Evolutionary conservation across 2,888 invertebrate species (phyloP).

Genomic region (Ophraella communa): DNA sequence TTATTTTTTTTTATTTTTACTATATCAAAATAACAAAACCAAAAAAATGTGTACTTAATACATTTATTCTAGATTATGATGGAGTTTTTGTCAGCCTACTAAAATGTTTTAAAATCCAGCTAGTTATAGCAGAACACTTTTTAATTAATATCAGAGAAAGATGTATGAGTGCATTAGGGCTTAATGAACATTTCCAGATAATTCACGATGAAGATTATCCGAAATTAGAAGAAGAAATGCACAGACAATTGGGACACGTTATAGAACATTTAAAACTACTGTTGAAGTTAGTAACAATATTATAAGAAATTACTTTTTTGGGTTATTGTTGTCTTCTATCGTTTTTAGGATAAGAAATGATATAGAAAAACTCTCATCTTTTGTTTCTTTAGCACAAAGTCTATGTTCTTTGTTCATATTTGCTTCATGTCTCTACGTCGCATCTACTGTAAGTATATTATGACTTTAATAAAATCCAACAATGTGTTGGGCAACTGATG

Average conservation of each 20-base stretch:
- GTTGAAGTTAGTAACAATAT: conserved; percentile 37
- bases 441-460: conserved; percentile 41
- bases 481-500: no score
- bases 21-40: no score
- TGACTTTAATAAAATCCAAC: no score
- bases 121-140: conserved; percentile 43
- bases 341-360: conserved; percentile 41
- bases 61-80: conserved; percentile 37
- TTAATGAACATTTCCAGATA: conserved; percentile 22
- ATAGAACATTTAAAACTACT: conserved; percentile 43
- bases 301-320: background rate
- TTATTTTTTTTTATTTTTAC: conserved; percentile 3
- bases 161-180: conserved; percentile 32
- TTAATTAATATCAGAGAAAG: conserved; percentile 39
- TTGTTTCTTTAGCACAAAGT: conserved; percentile 43
- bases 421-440: conserved; percentile 45
- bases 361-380: conserved; percentile 43
- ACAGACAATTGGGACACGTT: conserved; percentile 41
- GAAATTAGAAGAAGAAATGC: conserved; percentile 38
- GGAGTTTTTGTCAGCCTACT: conserved; percentile 42
- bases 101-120: conserved; percentile 42
- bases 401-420: conserved; percentile 43
- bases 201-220: conserved; percentile 35
- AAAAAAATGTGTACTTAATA: no score
- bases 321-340: background rate